Conservation (phyloP, 2,113 vertebrate species). For the Azemiops feae region DNA sequence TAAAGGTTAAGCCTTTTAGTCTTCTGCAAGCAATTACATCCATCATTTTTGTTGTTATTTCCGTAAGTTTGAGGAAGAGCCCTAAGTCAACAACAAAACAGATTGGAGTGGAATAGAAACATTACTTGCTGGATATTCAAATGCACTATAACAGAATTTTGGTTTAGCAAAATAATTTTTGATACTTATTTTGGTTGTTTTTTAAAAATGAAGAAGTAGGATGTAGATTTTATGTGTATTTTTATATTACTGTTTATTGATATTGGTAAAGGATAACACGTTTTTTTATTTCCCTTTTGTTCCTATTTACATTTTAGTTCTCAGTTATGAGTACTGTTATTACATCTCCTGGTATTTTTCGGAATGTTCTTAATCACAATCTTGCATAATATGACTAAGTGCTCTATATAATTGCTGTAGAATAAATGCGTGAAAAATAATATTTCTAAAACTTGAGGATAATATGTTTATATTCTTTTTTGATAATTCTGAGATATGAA, state of each 20-base stretch:
- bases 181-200: neutral
- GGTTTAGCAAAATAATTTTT: neutral
- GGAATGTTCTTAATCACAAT: neutral
- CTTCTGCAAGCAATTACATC: neutral
- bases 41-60: neutral
- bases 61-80: neutral
- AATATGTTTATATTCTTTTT: neutral
- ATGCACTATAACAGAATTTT: neutral
- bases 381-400: neutral
- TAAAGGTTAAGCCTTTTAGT: neutral
- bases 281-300: neutral
- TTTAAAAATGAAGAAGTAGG: neutral
- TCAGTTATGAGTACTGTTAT: neutral
- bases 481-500: neutral
- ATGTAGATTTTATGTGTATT: neutral
- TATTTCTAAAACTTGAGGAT: neutral
- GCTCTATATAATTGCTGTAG: neutral
- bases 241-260: neutral
- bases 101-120: neutral
- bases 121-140: neutral
- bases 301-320: neutral
- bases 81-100: neutral
- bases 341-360: neutral
- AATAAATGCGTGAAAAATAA: neutral
- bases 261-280: neutral